Evolutionary conservation across 1,140 invertebrate genomes (phyloP), one percentile per base, ranked within the genome.

Genomic region (Bombus turneri): DNA sequence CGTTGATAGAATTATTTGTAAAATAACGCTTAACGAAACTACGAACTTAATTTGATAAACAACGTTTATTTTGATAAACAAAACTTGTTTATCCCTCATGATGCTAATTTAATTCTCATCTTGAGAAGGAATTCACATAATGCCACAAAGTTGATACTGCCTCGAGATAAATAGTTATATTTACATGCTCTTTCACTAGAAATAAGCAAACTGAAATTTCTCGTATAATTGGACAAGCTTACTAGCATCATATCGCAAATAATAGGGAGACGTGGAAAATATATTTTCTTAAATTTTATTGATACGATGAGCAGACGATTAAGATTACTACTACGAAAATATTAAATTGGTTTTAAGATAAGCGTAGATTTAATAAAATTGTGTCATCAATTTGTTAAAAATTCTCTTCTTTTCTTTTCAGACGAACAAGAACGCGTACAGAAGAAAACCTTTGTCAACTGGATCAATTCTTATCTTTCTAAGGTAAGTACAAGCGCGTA

Each of bases 361-460:
- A 53, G 15, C 8, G 31, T 18, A 68, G 3, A 37, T 37, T 37
- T 28, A 28, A 39, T 25, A 31, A 2, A 28, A 39, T 28, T 15
- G 10, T 39, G 3, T 37, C 4, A n/a, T 3, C 28, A 8, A n/a
- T 6, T 41, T n/a, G 0, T 41, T 8, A n/a, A 43, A 73, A 47
- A 43, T 43, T 31, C 28, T 3, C 91, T 93, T 90, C 8, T 94
- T 94, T 94, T 96, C 95, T 92, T 97, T 97, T 80, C 97, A 99
- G 99, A 99, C 97, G 99, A 99, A 96, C 99, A 99, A 96, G 99
- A 99, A 96, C 97, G 98, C 94, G 98, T 99, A 77, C 99, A 99
- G 95, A 99, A 99, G 96, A 99, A 99, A 94, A 99, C 99, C 81
- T 99, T 99, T 95, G 98, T 99, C 91, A 99, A 99, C 96, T 99